These are phyloP conservation scores for Hypanus sabinus DNA, from an alignment of 2,113 vertebrate species.

Conservation along the genomic window DNA sequence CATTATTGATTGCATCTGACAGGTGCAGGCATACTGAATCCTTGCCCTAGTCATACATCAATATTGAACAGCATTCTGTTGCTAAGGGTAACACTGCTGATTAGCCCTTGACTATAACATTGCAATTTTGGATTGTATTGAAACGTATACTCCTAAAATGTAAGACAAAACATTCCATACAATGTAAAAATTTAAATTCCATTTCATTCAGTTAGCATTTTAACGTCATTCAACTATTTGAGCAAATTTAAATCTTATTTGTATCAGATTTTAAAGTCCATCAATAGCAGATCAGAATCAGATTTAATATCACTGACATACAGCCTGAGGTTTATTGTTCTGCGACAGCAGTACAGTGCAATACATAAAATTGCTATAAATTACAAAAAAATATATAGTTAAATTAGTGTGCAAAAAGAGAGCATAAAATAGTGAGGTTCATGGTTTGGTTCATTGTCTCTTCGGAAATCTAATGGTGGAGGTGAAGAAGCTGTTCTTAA, in stretches of 20 bases:
- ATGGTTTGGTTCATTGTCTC: too few species aligned
- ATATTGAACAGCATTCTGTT: conserved; percentile 19
- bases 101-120: not conserved
- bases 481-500: too few species aligned
- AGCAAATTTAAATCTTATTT: not conserved
- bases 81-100: conserved; percentile 16
- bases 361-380: too few species aligned
- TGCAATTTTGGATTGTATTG: not conserved
- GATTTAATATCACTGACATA: too few species aligned
- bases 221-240: not conserved
- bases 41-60: not conserved
- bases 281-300: not conserved
- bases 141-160: not conserved
- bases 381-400: too few species aligned
- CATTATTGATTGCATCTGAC: conserved; percentile 14
- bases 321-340: too few species aligned
- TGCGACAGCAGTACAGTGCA: too few species aligned
- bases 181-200: not conserved
- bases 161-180: not conserved
- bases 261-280: too few species aligned
- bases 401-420: too few species aligned
- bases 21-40: not conserved
- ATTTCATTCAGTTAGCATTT: not conserved
- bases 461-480: too few species aligned
- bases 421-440: too few species aligned